Conservation (phyloP, 2,113 vertebrate species). For the Periophthalmodon schlosseri region DNA sequence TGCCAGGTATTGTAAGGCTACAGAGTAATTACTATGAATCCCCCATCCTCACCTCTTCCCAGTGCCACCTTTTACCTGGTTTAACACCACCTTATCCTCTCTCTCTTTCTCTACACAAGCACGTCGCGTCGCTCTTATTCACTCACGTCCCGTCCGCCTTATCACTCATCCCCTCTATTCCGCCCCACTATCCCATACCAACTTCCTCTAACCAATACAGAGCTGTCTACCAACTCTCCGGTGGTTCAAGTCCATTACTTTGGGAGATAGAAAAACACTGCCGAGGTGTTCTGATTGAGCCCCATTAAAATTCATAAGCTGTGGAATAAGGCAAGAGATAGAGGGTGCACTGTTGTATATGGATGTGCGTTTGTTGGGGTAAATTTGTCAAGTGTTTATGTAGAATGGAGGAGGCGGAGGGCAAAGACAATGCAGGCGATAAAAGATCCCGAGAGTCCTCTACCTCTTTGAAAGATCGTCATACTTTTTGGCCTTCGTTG, state of each 20-base stretch:
- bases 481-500: conserved; percentile 22
- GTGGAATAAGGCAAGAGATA: conserved; percentile 73
- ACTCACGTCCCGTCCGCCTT: conserved; percentile 54
- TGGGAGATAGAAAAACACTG: conserved; percentile 77
- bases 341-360: conserved; percentile 47
- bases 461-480: conserved; percentile 45
- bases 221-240: conserved; percentile 70
- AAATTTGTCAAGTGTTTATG: conserved; percentile 55
- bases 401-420: conserved; percentile 29
- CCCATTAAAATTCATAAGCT: conserved; percentile 80
- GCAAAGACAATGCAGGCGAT: conserved; percentile 48
- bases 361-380: conserved; percentile 45
- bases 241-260: conserved; percentile 78
- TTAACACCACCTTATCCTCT: conserved; percentile 19
- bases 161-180: conserved; percentile 56
- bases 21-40: not conserved
- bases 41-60: conserved; percentile 13
- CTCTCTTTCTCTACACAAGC: conserved; percentile 19
- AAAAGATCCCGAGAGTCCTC: conserved; percentile 52
- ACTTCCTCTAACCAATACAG: conserved; percentile 55
- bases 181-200: conserved; percentile 51
- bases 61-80: conserved; percentile 17
- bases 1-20: not conserved
- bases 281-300: conserved; percentile 76
- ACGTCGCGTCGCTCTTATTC: conserved; percentile 38